These are phyloP conservation scores for Iguana delicatissima DNA, from an alignment of 2,797 vertebrate genomes.

Conservation along the genomic window DNA sequence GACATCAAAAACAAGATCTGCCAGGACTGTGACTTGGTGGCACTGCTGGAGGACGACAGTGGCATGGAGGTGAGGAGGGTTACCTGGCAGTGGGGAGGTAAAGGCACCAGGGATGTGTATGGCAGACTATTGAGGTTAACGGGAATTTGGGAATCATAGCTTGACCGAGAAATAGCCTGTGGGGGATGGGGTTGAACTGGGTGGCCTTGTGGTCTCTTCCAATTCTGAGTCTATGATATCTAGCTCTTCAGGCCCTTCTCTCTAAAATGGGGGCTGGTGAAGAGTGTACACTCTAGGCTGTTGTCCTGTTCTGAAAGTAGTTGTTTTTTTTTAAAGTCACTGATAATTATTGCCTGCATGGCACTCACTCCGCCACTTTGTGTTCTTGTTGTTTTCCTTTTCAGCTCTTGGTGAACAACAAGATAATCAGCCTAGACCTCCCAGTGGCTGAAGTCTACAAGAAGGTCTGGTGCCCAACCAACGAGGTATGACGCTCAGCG, in stretches of 20 bases:
- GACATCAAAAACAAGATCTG: constrained; percentile 99
- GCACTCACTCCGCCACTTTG: fast-evolving
- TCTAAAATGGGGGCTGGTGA: too few species aligned
- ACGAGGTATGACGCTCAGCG: constrained; percentile 85
- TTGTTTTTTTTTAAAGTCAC: too few species aligned
- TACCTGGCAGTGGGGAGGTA: too few species aligned
- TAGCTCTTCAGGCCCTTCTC: too few species aligned
- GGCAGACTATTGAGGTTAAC: too few species aligned
- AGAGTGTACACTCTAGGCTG: too few species aligned
- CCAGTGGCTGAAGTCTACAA: constrained; percentile 98
- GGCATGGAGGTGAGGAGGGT: constrained; percentile 93
- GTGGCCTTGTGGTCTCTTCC: too few species aligned
- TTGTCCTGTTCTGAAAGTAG: neutral
- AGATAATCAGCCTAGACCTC: constrained; percentile 98
- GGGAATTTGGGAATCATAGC: too few species aligned
- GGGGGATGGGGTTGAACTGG: too few species aligned
- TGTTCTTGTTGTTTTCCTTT: constrained; percentile 30
- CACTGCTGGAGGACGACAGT: constrained; percentile 97
- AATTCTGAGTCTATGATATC: too few species aligned
- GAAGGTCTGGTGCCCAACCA: constrained; percentile 98
- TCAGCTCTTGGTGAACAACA: constrained; percentile 98
- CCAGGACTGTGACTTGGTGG: constrained; percentile 98
- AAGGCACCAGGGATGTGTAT: too few species aligned
- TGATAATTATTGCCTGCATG: neutral
- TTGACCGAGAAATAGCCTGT: too few species aligned